Base-by-base conservation (phyloP, 2,113 vertebrate species). In the Rhea americana region DNA sequence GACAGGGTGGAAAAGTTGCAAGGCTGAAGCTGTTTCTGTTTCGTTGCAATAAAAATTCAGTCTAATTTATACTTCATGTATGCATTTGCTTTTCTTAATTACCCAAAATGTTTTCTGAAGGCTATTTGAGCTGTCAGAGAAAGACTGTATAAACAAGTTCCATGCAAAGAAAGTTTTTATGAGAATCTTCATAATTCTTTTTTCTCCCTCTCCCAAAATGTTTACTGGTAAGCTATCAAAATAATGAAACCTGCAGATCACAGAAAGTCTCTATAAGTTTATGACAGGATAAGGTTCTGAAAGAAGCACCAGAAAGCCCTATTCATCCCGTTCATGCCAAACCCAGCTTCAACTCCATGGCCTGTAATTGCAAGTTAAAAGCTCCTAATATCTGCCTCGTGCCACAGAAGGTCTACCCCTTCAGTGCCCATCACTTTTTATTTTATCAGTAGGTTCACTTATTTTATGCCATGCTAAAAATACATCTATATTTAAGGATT, bases 91-190 rank as follows among this genome's bases (percentile, higher is more conserved):
- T 75, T 74, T 55, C 26, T 71, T 67, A 91, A 82, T 3, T 5
- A 88, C 24, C 5, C 25, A 90, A 37, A 71, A 11, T 5, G 45
- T 89, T 82, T 50, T 50, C 7, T 30, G 10, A 14, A 62, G 5
- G 8, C 63, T 80, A 70, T 32, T 30, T 2, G 0, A 73, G 55
- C 85, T 41, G 24, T 50, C 30, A 72, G 48, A 75, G 17, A 61
- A 91, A 70, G 53, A 82, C 32, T 59, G 45, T 45, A 78, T 67
- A 72, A 92, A 62, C 6, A 82, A 84, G 35, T 87, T 11, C 15
- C 55, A 51, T 1, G 4, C 20, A 66, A 78, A 50, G 41, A 85
- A 25, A 17, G 73, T 24, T 10, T 5, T 21, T 19, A 84, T 68
- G 19, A 89, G 50, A 76, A 89, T 62, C 53, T 74, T 24, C n/a